Evolutionary conservation across 2,888 invertebrate species (phyloP).

Genomic region (Campaea margaritaria): DNA sequence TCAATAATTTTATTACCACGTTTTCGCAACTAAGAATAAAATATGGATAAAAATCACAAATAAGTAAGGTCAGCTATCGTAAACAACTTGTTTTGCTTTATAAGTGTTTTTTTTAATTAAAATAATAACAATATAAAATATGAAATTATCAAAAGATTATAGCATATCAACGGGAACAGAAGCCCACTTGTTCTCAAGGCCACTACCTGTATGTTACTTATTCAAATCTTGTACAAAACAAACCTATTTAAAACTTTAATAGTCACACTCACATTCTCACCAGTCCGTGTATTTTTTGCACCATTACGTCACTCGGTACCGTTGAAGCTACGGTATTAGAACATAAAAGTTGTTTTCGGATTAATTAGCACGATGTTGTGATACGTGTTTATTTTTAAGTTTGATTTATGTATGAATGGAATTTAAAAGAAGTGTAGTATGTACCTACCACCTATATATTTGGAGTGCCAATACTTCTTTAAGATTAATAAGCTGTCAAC

Average conservation of each 20-base stretch:
- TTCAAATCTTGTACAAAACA: slow-evolving; percentile 25
- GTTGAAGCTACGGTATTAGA: slow-evolving; percentile 31
- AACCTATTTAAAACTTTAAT: slow-evolving; percentile 12
- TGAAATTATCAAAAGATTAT: slow-evolving; percentile 12
- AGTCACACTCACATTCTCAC: slow-evolving; percentile 11
- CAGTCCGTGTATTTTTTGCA: slow-evolving; percentile 15
- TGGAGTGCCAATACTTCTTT: too few species aligned
- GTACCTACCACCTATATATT: too few species aligned
- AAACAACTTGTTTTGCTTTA: slow-evolving; percentile 24
- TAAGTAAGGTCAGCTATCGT: slow-evolving; percentile 16
- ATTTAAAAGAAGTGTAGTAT: neutral
- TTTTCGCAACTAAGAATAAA: neutral
- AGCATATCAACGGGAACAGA: slow-evolving; percentile 7
- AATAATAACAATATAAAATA: slow-evolving; percentile 5
- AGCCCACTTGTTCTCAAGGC: slow-evolving; percentile 20
- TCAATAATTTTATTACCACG: too few species aligned
- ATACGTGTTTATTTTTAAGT: slow-evolving; percentile 8
- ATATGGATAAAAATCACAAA: slow-evolving; percentile 17
- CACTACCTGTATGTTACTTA: slow-evolving; percentile 18
- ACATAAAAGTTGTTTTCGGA: slow-evolving; percentile 26
- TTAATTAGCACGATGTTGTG: slow-evolving; percentile 22
- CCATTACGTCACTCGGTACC: slow-evolving; percentile 28
- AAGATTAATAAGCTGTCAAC: too few species aligned
- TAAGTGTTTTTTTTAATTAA: slow-evolving; percentile 13
- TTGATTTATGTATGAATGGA: slow-evolving; percentile 1